Evolutionary conservation across 1,140 invertebrate genomes (phyloP).

Genomic region (Pseudomyrmex dendroicus): DNA sequence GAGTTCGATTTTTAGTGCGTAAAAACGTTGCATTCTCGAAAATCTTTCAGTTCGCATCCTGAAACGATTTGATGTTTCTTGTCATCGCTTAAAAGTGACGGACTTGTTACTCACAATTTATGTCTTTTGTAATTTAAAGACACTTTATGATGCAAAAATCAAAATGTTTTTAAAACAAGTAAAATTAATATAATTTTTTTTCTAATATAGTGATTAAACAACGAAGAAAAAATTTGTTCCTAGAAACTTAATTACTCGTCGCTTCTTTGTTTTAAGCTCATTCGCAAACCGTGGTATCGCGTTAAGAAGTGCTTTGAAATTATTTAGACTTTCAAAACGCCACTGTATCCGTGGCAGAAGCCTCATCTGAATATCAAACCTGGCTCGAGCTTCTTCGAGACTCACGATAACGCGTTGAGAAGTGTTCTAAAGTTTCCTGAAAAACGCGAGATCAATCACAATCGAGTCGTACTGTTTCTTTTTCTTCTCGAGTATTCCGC

Average conservation of each 20-base stretch:
- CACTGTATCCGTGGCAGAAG: slow-evolving; percentile 22
- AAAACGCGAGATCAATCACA: slow-evolving; percentile 3
- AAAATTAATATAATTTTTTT: neutral
- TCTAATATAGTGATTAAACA: slow-evolving; percentile 4
- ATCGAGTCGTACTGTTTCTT: neutral
- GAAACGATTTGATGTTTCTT: neutral
- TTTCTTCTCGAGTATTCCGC: neutral
- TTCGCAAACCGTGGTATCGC: slow-evolving; percentile 4
- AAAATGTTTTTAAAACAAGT: neutral
- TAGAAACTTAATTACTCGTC: neutral
- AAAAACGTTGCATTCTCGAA: neutral
- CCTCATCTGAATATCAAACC: slow-evolving; percentile 51
- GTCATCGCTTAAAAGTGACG: neutral
- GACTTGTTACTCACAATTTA: neutral
- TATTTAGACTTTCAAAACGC: slow-evolving; percentile 59
- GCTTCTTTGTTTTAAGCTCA: slow-evolving; percentile 15
- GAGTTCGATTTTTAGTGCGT: neutral
- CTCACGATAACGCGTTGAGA: slow-evolving; percentile 35
- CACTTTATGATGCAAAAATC: neutral
- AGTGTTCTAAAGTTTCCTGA: neutral
- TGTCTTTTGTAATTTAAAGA: neutral
- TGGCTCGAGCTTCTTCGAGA: slow-evolving; percentile 24
- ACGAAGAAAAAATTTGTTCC: neutral
- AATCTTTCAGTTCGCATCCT: slow-evolving; percentile 11
- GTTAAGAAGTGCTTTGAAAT: slow-evolving; percentile 53